Base-by-base conservation (phyloP, 2,888 invertebrate genomes). In the Tiliacea citrago region DNA sequence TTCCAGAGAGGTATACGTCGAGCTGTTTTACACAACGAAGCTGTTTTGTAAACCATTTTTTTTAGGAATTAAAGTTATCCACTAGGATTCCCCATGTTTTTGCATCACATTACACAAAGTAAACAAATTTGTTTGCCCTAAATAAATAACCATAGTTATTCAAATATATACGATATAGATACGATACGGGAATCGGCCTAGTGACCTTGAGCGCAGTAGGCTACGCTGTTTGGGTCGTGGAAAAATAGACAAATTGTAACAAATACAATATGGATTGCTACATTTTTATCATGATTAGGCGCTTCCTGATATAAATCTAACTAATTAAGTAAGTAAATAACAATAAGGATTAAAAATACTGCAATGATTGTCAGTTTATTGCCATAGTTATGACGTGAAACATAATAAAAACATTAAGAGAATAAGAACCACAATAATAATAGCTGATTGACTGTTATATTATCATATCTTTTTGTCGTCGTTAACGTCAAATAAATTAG, bases 401-500 rank as follows among this genome's bases (percentile, higher is more conserved):
- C 1, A 5, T 16, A 47, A 45, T 70, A 21, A 49, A 16, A 16
- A 65, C 62, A 18, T 45, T 45, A 63, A 24, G 4, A 24, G 2
- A 62, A 18, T 10, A 24, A 47, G 29, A 12, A 63, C 62, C 1
- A 42, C 1, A 9, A 57, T 60, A 60, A 35, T 18, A 29, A 58
- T 35, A 35, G 5, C 35, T 35, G 35, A 35, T 3, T 60, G 21
- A 3, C 10, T 24, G 45, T 39, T 67, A 29, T 13, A 35, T 58
- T 21, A 47, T 21, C 16, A 21, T 13, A n/a, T 39, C 0, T 60
- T 71, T 55, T 42, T 61, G 49, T 21, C n/a, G 10, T 42, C 18
- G 21, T 35, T 24, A 49, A 68, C 24, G 39, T 61, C 47, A 66
- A 61, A 74, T 74, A 71, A 68, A 83, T 71, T 10, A 58, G 29